A percentile compares a stretch with the other conserved stretches of the same genome.
Evolutionary conservation across 2,888 invertebrate species (phyloP).

Genomic region (Kryphioiulus occultus): DNA sequence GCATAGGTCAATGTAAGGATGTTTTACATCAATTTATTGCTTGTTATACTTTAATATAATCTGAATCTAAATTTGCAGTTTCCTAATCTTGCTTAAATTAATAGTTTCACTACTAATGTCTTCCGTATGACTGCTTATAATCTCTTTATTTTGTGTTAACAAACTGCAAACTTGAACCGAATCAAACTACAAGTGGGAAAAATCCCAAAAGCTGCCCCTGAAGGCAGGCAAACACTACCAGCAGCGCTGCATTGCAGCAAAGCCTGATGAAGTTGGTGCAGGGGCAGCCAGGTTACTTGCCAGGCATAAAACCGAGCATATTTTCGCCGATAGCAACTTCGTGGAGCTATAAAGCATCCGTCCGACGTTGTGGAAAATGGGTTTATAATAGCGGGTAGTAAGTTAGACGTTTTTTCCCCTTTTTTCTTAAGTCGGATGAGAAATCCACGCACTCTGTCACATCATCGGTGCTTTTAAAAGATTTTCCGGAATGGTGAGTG

Average conservation of each 20-base stretch:
- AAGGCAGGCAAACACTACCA: neutral
- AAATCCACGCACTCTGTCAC: neutral
- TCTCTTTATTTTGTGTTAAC: too few species aligned
- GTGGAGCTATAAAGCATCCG: neutral
- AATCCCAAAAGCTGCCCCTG: neutral
- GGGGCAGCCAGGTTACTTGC: too few species aligned
- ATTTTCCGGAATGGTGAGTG: constrained; percentile 17
- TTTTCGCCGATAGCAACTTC: neutral
- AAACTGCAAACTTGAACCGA: too few species aligned
- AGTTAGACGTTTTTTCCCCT: neutral
- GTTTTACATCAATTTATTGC: too few species aligned
- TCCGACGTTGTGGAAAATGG: neutral
- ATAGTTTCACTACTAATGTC: too few species aligned
- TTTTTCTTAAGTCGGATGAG: neutral
- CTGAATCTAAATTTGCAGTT: too few species aligned
- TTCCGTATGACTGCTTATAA: too few species aligned
- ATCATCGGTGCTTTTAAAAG: constrained; percentile 7
- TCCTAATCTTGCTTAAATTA: too few species aligned
- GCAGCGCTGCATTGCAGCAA: neutral
- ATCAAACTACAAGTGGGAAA: too few species aligned
- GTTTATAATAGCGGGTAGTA: neutral
- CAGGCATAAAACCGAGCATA: neutral
- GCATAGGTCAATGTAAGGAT: too few species aligned
- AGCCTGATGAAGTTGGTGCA: too few species aligned
- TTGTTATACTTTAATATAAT: too few species aligned